A percentile compares a stretch with the other conserved stretches of the same genome.
phyloP scores from a whole-genome alignment of 2,797 vertebrate species.

The Microcaecilia unicolor region DNA sequence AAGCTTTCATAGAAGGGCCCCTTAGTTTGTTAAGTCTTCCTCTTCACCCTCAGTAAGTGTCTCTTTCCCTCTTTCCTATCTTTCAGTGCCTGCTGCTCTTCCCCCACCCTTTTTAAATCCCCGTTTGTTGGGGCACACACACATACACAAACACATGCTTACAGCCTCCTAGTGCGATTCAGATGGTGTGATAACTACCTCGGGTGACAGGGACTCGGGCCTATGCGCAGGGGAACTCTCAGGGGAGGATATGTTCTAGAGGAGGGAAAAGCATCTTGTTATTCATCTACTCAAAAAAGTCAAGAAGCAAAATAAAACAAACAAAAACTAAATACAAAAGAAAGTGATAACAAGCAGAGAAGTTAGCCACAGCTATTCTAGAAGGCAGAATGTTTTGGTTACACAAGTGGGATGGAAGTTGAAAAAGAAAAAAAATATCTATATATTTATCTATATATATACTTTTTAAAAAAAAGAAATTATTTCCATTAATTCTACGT shows the following conservation, averaged over 20 bases:
- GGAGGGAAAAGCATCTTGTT: slow-evolving; percentile 60
- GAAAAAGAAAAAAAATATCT: too few relatives aligned
- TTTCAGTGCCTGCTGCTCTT: slow-evolving; percentile 2
- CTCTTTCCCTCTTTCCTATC: not conserved
- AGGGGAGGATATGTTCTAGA: slow-evolving; percentile 92
- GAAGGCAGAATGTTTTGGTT: slow-evolving; percentile 7
- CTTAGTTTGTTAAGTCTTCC: not conserved
- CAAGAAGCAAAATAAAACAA: slow-evolving; percentile 45
- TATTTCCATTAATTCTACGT: too few relatives aligned
- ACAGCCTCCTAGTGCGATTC: slow-evolving; percentile 21
- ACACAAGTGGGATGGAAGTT: too few relatives aligned
- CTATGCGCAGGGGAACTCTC: slow-evolving; percentile 84
- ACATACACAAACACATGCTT: not conserved
- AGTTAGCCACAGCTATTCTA: slow-evolving; percentile 30
- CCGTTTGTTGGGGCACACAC: not conserved
- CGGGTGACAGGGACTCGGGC: slow-evolving; percentile 86
- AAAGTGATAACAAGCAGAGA: slow-evolving; percentile 31
- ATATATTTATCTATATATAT: too few relatives aligned
- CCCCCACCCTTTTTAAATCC: not conserved
- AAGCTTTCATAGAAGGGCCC: too few relatives aligned
- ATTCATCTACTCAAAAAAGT: slow-evolving; percentile 49
- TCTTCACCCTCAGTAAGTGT: not conserved
- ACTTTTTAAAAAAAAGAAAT: too few relatives aligned
- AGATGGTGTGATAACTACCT: slow-evolving; percentile 64
- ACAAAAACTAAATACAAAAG: slow-evolving; percentile 4